phyloP scores from a whole-genome alignment of 2,113 vertebrate species.

The Datnioides undecimradiatus region DNA sequence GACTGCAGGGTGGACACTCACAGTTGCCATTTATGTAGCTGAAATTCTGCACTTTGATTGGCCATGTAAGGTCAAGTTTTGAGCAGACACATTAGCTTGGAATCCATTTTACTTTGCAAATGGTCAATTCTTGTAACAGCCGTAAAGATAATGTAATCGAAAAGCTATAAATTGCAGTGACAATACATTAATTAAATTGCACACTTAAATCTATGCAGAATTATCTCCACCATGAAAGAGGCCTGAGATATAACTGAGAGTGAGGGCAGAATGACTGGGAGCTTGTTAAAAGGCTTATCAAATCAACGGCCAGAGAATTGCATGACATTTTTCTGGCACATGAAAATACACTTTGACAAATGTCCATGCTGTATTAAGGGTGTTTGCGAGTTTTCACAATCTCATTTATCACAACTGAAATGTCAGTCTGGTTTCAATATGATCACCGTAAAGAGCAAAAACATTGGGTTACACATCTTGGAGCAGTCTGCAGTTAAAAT shows the following conservation, averaged over 20 bases:
- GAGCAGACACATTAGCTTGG: constrained; percentile 68
- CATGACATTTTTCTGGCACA: constrained; percentile 45
- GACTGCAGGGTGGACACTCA: constrained; percentile 41
- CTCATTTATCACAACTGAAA: constrained; percentile 37
- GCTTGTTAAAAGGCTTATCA: constrained; percentile 68
- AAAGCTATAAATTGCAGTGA: constrained; percentile 78
- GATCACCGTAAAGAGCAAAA: constrained; percentile 60
- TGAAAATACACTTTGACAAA: constrained; percentile 53
- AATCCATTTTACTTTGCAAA: constrained; percentile 77
- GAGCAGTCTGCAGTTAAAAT: constrained; percentile 53
- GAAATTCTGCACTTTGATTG: constrained; percentile 62
- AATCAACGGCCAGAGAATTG: constrained; percentile 52
- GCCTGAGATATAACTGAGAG: constrained; percentile 43
- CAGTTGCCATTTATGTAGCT: constrained; percentile 57
- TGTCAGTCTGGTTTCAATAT: constrained; percentile 20
- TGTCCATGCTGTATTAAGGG: constrained; percentile 10
- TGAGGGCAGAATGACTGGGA: constrained; percentile 42
- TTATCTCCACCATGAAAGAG: constrained; percentile 57
- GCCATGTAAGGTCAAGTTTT: constrained; percentile 66
- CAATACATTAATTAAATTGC: constrained; percentile 81
- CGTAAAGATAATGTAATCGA: constrained; percentile 78
- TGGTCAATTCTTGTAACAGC: constrained; percentile 75
- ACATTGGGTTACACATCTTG: constrained; percentile 25
- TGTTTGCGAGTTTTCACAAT: constrained; percentile 31
- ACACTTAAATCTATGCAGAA: constrained; percentile 70